A percentile compares a stretch with the other conserved stretches of the same genome.
Evolutionary conservation across 1,140 invertebrate species (phyloP).

Genomic region (Mamestra configurata): DNA sequence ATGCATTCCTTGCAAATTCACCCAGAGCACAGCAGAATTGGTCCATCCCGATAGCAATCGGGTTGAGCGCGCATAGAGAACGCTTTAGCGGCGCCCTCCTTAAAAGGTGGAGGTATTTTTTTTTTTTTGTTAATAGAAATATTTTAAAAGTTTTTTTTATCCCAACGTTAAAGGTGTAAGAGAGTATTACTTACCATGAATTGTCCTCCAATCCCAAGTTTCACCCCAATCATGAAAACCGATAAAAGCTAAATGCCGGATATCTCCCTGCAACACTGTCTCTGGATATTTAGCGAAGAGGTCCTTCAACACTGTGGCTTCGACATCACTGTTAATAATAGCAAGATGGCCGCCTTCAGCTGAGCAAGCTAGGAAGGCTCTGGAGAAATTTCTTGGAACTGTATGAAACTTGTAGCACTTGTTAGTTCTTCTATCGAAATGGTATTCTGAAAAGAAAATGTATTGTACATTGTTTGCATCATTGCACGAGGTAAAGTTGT

Average conservation of each 20-base stretch:
- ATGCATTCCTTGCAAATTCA: too few species aligned
- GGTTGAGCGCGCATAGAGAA: too few species aligned
- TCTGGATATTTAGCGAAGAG: slow-evolving; percentile 45
- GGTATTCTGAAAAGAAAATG: slow-evolving; percentile 58
- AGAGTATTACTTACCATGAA: slow-evolving; percentile 65
- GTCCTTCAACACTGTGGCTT: slow-evolving; percentile 55
- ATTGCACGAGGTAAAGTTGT: too few species aligned
- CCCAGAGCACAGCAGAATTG: too few species aligned
- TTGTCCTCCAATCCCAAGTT: slow-evolving; percentile 65
- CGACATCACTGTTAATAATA: slow-evolving; percentile 68
- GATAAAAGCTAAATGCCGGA: slow-evolving; percentile 65
- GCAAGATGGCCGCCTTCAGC: slow-evolving; percentile 70
- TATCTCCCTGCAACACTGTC: slow-evolving; percentile 55
- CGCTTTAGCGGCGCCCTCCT: too few species aligned
- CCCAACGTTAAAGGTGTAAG: too few species aligned
- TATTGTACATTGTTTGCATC: too few species aligned
- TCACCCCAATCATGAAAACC: slow-evolving; percentile 73
- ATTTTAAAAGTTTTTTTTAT: too few species aligned
- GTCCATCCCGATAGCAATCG: too few species aligned
- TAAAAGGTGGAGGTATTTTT: too few species aligned
- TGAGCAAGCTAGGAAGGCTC: slow-evolving; percentile 62
- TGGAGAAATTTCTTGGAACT: slow-evolving; percentile 53
- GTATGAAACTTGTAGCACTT: slow-evolving; percentile 71
- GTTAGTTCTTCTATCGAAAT: slow-evolving; percentile 43
- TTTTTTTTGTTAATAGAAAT: too few species aligned